phyloP scores from a whole-genome alignment of 2,797 vertebrate species.

The Limnodromus scolopaceus region DNA sequence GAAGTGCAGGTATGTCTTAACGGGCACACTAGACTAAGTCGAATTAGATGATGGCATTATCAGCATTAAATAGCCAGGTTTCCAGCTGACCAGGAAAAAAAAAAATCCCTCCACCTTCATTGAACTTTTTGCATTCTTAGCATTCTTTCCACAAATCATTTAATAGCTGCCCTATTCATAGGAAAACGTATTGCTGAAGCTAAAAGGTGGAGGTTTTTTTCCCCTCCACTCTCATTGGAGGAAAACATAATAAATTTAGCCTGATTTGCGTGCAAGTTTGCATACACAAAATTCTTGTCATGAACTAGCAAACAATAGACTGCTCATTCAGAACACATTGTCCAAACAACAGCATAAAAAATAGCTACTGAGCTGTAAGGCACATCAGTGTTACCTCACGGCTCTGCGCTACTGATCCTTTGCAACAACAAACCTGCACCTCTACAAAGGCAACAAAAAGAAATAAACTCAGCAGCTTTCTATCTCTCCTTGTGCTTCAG shows the following conservation, averaged over 20 bases:
- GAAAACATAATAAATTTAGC: slow-evolving; percentile 18
- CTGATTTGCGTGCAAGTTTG: slow-evolving; percentile 70
- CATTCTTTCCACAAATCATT: slow-evolving; percentile 50
- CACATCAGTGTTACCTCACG: not conserved
- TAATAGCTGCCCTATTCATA: slow-evolving; percentile 50
- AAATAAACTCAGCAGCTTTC: not conserved
- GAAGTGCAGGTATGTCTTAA: not conserved
- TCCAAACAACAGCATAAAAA: slow-evolving; percentile 16
- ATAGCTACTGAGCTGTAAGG: not conserved
- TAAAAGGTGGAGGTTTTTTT: not conserved
- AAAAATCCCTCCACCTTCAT: not conserved
- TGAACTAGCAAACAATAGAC: slow-evolving; percentile 28
- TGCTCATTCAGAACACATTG: slow-evolving; percentile 9
- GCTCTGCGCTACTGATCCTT: not conserved
- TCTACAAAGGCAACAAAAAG: not conserved
- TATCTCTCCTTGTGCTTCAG: not conserved
- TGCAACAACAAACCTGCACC: not conserved
- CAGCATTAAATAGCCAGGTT: not conserved
- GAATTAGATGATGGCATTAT: not conserved
- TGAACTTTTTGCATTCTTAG: slow-evolving; percentile 40
- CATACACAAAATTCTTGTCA: slow-evolving; percentile 57
- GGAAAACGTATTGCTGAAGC: slow-evolving; percentile 43
- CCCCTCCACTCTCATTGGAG: not conserved
- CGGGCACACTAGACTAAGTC: not conserved
- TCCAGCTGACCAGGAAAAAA: not conserved